A percentile compares a stretch with the other conserved stretches of the same genome.
Conservation (phyloP, 2,797 vertebrate genomes). For the Botia almorhae region DNA sequence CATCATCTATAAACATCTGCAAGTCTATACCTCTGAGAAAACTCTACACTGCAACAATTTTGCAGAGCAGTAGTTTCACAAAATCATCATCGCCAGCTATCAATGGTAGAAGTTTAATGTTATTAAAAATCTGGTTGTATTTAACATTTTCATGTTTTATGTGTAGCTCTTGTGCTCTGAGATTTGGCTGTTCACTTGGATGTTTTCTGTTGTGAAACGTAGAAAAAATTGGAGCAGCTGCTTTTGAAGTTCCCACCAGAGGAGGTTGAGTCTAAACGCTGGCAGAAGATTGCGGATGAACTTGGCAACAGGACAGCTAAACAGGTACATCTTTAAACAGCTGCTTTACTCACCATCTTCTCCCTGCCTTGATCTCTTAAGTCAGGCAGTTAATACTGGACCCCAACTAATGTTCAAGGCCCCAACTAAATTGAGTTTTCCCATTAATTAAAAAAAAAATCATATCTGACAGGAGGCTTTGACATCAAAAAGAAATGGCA, state of each 20-base stretch:
- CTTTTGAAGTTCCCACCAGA: constrained; percentile 96
- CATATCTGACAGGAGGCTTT: neutral
- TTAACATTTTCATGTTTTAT: neutral
- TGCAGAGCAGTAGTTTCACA: too few species aligned
- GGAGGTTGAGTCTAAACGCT: constrained; percentile 94
- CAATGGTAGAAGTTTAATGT: too few species aligned
- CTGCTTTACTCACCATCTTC: neutral
- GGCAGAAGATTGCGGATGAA: constrained; percentile 98
- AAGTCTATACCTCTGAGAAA: too few species aligned
- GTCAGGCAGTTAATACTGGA: neutral
- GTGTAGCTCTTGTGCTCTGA: neutral
- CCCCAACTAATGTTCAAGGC: too few species aligned
- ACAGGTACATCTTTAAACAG: constrained; percentile 79
- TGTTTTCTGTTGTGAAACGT: constrained; percentile 4
- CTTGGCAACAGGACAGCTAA: constrained; percentile 97
- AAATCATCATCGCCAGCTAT: too few species aligned
- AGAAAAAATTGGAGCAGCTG: constrained; percentile 97
- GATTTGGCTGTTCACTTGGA: neutral
- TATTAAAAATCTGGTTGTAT: too few species aligned
- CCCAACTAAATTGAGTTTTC: neutral
- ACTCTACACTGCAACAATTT: too few species aligned
- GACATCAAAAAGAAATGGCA: neutral
- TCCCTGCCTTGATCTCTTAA: neutral
- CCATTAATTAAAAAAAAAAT: neutral
- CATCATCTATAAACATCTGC: neutral